phyloP scores from a whole-genome alignment of 2,113 vertebrate genomes.

The Silurus meridionalis region DNA sequence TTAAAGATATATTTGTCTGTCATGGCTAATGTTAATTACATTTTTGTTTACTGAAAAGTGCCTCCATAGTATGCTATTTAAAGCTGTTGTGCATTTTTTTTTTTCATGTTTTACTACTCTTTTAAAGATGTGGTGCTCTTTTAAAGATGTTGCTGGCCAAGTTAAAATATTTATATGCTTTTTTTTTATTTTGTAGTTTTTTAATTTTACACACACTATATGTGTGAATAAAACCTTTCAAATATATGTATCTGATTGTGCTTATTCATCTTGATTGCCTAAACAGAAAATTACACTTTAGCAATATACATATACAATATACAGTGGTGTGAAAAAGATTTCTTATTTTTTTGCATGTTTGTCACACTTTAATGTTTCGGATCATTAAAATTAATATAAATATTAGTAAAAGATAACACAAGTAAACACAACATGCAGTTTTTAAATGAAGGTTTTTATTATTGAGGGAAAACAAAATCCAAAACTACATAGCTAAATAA shows the following conservation, averaged over 20 bases:
- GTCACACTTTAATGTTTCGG: too few relatives aligned
- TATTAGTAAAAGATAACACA: too few relatives aligned
- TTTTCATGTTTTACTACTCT: not conserved
- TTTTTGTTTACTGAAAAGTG: constrained; percentile 4
- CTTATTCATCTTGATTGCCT: not conserved
- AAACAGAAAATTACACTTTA: not conserved
- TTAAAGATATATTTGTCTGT: not conserved
- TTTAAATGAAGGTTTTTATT: too few relatives aligned
- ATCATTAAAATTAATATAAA: too few relatives aligned
- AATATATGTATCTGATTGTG: not conserved
- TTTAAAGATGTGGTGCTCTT: not conserved
- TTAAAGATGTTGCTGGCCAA: not conserved
- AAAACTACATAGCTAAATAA: too few relatives aligned
- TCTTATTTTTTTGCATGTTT: too few relatives aligned
- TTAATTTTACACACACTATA: too few relatives aligned
- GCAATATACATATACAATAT: too few relatives aligned
- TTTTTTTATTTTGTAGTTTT: not conserved
- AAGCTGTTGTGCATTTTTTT: not conserved
- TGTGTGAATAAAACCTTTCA: not conserved
- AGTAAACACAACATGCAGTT: too few relatives aligned
- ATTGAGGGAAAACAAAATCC: too few relatives aligned
- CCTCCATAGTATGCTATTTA: not conserved
- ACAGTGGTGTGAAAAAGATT: too few relatives aligned
- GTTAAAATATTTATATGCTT: not conserved
- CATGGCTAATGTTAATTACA: not conserved